Conservation (phyloP, 2,113 vertebrate species). For the Pycnonotus jocosus region DNA sequence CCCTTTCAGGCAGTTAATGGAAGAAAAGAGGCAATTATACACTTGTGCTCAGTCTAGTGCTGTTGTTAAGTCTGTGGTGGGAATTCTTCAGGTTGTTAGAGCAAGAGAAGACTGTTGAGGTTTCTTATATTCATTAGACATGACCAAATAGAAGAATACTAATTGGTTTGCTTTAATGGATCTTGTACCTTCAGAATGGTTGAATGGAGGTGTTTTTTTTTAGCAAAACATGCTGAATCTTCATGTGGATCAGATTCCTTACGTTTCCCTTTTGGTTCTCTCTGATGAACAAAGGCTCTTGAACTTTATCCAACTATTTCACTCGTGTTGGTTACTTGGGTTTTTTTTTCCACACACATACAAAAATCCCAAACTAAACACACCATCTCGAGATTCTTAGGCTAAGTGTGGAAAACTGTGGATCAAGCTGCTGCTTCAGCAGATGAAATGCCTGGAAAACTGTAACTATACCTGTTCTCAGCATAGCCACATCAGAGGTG, state of each 20-base stretch:
- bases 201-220: background rate
- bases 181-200: background rate
- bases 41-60: background rate
- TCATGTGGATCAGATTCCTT: background rate
- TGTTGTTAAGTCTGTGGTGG: background rate
- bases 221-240: background rate
- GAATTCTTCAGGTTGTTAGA: background rate
- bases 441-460: background rate
- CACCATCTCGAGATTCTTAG: background rate
- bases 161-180: background rate
- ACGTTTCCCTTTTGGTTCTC: too few relatives aligned
- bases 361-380: background rate
- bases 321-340: background rate
- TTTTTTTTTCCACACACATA: background rate
- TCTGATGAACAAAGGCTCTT: background rate
- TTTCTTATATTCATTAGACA: background rate
- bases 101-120: background rate
- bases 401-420: background rate
- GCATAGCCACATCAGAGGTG: fast-evolving
- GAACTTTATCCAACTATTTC: background rate
- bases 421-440: background rate
- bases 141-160: background rate
- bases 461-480: fast-evolving
- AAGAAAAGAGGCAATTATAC: background rate
- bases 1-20: background rate